Evolutionary conservation across 2,797 vertebrate species (phyloP).

Genomic region (Emys orbicularis): DNA sequence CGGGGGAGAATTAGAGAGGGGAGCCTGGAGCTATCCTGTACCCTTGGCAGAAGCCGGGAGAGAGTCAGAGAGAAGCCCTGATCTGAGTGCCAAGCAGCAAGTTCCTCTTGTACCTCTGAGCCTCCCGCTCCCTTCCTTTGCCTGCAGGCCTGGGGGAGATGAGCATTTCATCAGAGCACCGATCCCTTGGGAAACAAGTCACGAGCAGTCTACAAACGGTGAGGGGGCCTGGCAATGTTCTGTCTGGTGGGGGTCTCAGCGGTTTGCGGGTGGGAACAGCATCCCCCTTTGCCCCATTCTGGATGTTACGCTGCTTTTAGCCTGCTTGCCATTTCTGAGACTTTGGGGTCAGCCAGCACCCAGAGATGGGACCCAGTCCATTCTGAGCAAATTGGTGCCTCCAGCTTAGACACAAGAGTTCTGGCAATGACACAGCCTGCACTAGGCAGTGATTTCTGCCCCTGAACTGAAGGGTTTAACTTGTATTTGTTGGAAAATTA

Average conservation of each 20-base stretch:
- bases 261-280: neutral
- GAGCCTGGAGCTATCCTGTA: fast-evolving
- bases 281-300: fast-evolving
- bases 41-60: fast-evolving
- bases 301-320: fast-evolving
- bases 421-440: neutral
- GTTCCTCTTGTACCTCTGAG: neutral
- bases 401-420: neutral
- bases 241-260: neutral
- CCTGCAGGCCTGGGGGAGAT: constrained; percentile 8
- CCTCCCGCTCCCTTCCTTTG: fast-evolving
- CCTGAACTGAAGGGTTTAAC: neutral
- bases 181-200: constrained; percentile 62
- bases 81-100: neutral
- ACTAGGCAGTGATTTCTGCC: neutral
- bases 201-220: constrained; percentile 58
- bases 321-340: neutral
- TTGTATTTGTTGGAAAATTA: neutral
- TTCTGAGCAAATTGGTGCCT: neutral
- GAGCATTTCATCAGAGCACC: constrained; percentile 61
- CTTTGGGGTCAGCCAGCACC: neutral
- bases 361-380: neutral
- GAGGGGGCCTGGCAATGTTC: neutral
- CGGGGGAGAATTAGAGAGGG: fast-evolving
- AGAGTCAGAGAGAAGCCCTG: neutral